Conservation (phyloP, 2,113 vertebrate species). For the zebrafish (Danio rerio) region DNA sequence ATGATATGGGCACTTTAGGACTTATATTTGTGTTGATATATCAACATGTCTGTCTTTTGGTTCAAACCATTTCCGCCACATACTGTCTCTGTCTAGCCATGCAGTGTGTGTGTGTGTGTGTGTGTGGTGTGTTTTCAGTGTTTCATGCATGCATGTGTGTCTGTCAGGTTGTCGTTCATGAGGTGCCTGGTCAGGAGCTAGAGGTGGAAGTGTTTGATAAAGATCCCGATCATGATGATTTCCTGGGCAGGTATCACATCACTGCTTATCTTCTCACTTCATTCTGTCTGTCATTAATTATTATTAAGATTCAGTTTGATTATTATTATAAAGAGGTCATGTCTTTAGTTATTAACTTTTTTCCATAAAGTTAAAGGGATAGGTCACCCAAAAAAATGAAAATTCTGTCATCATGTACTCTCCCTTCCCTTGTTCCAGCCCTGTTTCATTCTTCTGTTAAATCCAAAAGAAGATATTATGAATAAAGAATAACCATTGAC, state of each 20-base stretch:
- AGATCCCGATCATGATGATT: slow-evolving; percentile 93
- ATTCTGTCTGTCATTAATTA: neutral
- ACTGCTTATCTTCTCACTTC: neutral
- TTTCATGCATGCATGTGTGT: slow-evolving; percentile 57
- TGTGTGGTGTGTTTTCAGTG: slow-evolving; percentile 39
- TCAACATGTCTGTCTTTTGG: neutral
- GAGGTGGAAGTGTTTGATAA: slow-evolving; percentile 94
- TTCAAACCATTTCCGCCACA: neutral
- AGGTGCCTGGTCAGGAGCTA: slow-evolving; percentile 92
- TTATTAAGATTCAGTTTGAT: neutral
- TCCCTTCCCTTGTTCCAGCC: too few species aligned
- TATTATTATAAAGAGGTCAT: neutral
- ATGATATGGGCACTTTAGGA: too few species aligned
- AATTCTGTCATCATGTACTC: too few species aligned
- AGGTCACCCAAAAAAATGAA: too few species aligned
- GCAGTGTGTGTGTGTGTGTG: neutral
- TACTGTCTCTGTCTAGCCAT: neutral
- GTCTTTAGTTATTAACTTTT: neutral
- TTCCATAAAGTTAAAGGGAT: neutral
- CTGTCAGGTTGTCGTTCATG: slow-evolving; percentile 89
- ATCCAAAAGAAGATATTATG: too few species aligned
- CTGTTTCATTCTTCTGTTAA: too few species aligned
- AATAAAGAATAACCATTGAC: too few species aligned
- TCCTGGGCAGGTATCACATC: slow-evolving; percentile 87
- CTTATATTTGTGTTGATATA: too few species aligned